Percentiles rank a stretch among this genome's conserved stretches.
Conservation (phyloP, 2,888 invertebrate species). For the Macropis europaea region DNA sequence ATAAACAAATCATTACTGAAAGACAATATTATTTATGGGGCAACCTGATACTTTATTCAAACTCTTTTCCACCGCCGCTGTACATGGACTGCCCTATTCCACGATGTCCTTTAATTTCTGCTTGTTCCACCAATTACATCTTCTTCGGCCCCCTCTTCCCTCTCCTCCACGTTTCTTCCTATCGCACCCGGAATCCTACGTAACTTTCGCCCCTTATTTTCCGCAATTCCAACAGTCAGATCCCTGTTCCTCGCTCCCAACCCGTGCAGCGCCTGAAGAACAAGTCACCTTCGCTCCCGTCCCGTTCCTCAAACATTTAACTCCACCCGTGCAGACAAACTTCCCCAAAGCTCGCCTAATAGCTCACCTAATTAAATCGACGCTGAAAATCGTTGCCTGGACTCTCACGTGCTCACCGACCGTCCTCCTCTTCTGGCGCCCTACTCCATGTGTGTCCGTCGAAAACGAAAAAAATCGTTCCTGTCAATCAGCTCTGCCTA, state of each 20-base stretch:
- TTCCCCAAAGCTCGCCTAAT: conserved; percentile 10
- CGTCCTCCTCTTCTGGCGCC: not conserved
- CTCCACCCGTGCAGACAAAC: not conserved
- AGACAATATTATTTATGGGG: too few species aligned
- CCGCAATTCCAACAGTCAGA: conserved; percentile 31
- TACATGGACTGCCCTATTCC: too few species aligned
- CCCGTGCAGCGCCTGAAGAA: conserved; percentile 1
- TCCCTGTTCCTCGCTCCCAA: conserved; percentile 11
- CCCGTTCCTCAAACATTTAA: not conserved
- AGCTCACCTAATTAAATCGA: conserved; percentile 34
- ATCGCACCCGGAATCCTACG: too few species aligned
- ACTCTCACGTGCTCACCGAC: not conserved
- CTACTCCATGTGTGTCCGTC: not conserved
- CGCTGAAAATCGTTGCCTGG: conserved; percentile 22
- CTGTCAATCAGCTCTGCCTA: not conserved
- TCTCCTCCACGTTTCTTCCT: too few species aligned
- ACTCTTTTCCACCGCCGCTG: too few species aligned
- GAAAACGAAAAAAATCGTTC: conserved; percentile 17
- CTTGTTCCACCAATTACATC: too few species aligned
- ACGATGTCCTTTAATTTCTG: too few species aligned
- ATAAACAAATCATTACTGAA: too few species aligned
- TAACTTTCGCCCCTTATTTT: too few species aligned
- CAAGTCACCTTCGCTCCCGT: not conserved
- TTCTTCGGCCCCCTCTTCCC: too few species aligned
- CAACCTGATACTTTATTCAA: too few species aligned